Evolutionary conservation across 2,797 vertebrate species (phyloP), one percentile per base, ranked within the genome.

Genomic region (Fratercula arctica): DNA sequence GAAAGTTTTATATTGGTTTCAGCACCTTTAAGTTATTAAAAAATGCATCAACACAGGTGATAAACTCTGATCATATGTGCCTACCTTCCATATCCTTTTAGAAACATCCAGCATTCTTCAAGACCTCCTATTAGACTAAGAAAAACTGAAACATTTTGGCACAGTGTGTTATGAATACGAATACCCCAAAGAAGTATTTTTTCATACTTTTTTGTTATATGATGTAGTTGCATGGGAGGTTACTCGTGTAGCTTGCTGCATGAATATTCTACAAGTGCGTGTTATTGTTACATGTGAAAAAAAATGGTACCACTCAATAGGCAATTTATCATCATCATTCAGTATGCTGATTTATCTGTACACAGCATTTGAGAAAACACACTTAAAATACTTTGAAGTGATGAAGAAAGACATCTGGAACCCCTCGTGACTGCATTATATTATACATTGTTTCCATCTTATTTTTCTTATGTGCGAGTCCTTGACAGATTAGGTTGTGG

Each of bases 371-470:
- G 39, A 92, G 68, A 90, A 95, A 94, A 90, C n/a, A 83, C 56
- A 70, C 33, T 85, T 87, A 35, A 89, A 87, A 61, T 31, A 48
- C 56, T 79, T 93, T 64, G 46, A 51, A 45, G 43, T 76, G 50
- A 37, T 77, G 92, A 95, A 66, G 77, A 85, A 78, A 90, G 78
- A 76, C 74, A 93, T 92, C 70, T 93, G 83, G 74, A 95, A 90
- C 13, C 23, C 64, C 31, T 85, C 0, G 0, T 70, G 48, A 15
- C 20, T 84, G 29, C 43, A 31, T 64, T 64, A n/a, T 50, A 69
- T 76, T 79, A 56, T 74, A 57, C 53, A 43, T 37, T 82, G 18
- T 91, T 96, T 95, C 80, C n/a, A 51, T 74, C 72, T 85, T 64
- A 76, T 66, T 95, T 91, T 95, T 59, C 67, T 90, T 56, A 66